A percentile compares a stretch with the other conserved stretches of the same genome.
Evolutionary conservation across 2,888 invertebrate genomes (phyloP).

Genomic region (Drosophila affinis): DNA sequence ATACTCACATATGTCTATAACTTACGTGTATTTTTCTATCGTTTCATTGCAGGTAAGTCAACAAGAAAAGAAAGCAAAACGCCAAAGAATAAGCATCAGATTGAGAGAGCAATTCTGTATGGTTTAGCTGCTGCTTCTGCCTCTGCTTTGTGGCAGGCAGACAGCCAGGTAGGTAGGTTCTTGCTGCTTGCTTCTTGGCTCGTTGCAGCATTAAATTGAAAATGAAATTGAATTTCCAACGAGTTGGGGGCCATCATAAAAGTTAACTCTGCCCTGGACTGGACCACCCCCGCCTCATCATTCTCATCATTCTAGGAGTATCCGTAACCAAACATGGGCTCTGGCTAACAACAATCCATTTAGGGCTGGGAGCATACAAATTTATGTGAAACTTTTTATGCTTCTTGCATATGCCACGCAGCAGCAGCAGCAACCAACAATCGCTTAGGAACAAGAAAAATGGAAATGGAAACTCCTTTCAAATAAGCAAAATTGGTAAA

Average conservation of each 20-base stretch:
- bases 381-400: conserved; percentile 70
- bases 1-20: conserved; percentile 40
- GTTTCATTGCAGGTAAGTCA: conserved; percentile 76
- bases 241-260: conserved; percentile 61
- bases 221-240: conserved; percentile 74
- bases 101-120: conserved; percentile 37
- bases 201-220: conserved; percentile 76
- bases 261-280: conserved; percentile 38
- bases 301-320: neutral
- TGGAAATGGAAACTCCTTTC: conserved; percentile 3
- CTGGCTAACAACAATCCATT: conserved; percentile 66
- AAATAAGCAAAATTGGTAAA: conserved; percentile 2
- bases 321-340: conserved; percentile 21
- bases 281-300: neutral
- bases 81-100: conserved; percentile 27
- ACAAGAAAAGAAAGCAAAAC: conserved; percentile 47
- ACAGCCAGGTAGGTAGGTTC: conserved; percentile 50
- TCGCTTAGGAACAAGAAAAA: conserved; percentile 14
- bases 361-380: conserved; percentile 50
- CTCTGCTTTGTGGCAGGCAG: conserved; percentile 1
- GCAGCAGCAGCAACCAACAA: neutral
- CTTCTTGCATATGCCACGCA: conserved; percentile 57
- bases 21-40: conserved; percentile 61
- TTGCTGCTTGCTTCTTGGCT: conserved; percentile 39
- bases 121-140: neutral